Evolutionary conservation across 2,888 invertebrate genomes (phyloP).

Genomic region (Hydroisotoma schaefferi): DNA sequence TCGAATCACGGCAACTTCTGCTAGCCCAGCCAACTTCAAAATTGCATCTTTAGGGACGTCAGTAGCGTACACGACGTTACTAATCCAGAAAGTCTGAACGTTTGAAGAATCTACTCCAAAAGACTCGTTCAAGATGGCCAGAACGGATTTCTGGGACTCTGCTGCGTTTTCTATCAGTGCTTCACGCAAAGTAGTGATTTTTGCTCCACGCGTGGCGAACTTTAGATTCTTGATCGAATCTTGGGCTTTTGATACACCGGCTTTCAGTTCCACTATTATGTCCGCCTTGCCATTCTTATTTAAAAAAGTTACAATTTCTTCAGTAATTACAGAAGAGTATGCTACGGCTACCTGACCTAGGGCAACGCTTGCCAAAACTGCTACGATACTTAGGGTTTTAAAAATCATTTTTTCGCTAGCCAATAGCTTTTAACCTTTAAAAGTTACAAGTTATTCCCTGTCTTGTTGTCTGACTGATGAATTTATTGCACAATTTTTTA

Average conservation of each 20-base stretch:
- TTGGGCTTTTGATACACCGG: neutral
- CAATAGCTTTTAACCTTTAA: too few species aligned
- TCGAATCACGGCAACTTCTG: conserved; percentile 19
- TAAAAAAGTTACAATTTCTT: too few species aligned
- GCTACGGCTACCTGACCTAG: too few species aligned
- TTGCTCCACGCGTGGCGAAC: conserved; percentile 3
- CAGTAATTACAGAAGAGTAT: too few species aligned
- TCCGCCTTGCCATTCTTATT: too few species aligned
- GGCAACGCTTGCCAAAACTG: too few species aligned
- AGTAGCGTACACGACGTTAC: conserved; percentile 22
- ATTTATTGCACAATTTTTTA: too few species aligned
- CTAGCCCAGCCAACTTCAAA: conserved; percentile 6
- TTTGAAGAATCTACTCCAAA: neutral
- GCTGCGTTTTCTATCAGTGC: conserved; percentile 2
- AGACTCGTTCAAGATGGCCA: neutral
- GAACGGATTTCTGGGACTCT: neutral
- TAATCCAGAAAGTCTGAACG: conserved; percentile 24
- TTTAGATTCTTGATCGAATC: neutral
- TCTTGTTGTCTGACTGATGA: too few species aligned
- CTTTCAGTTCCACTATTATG: too few species aligned
- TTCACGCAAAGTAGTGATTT: neutral
- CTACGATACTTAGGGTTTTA: too few species aligned
- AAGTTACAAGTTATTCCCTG: too few species aligned
- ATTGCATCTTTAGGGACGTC: conserved; percentile 15
- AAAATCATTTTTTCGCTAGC: too few species aligned